phyloP scores from a whole-genome alignment of 1,140 invertebrate genomes.

The Achroia grisella region DNA sequence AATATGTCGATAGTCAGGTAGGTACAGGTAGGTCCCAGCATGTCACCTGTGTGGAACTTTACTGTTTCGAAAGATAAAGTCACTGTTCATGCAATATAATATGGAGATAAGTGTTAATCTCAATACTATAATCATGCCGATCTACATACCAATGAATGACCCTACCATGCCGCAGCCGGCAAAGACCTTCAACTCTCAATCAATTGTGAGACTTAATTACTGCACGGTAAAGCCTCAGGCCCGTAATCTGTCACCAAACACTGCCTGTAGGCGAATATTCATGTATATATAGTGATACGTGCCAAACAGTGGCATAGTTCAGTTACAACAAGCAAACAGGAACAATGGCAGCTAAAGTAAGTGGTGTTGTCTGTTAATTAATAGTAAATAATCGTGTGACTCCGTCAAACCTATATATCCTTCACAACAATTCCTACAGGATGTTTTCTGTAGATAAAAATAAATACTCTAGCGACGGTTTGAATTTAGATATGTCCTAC shows the following conservation, averaged over 20 bases:
- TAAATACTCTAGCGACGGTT: not conserved
- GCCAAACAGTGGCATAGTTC: conserved; percentile 22
- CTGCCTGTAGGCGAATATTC: conserved; percentile 16
- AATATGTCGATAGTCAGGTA: too few relatives aligned
- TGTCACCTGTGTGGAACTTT: too few relatives aligned
- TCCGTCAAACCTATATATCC: not conserved
- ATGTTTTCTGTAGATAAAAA: not conserved
- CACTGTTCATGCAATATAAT: not conserved
- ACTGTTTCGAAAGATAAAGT: not conserved
- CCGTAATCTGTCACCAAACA: conserved; percentile 17
- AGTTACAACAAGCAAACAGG: conserved; percentile 16
- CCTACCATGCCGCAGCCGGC: not conserved
- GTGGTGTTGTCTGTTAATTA: not conserved
- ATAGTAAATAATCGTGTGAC: not conserved
- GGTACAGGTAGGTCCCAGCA: too few relatives aligned
- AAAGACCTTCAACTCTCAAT: conserved; percentile 32
- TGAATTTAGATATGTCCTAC: not conserved
- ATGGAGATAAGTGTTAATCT: not conserved
- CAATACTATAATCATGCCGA: not conserved
- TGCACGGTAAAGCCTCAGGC: conserved; percentile 11
- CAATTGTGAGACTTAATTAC: conserved; percentile 25
- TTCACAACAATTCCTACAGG: not conserved
- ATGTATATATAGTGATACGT: conserved; percentile 33
- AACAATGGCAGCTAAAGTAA: conserved; percentile 45
- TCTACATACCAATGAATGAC: conserved; percentile 3